Base-by-base conservation (phyloP, 2,888 invertebrate species). In the Polyommatus icarus region DNA sequence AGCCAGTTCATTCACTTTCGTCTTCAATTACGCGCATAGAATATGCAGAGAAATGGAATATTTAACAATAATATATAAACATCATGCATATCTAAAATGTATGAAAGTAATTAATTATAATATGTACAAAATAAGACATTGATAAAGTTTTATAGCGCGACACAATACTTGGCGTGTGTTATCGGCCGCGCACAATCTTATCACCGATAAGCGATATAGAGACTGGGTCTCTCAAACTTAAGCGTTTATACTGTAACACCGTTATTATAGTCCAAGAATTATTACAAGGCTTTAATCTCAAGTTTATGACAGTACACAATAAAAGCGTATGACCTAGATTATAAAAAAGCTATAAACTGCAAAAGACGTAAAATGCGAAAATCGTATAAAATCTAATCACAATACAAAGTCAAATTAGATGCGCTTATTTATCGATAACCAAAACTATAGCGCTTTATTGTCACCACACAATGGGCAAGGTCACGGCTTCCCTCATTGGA, bases 141-240 rank as follows among this genome's bases (percentile, higher is more conserved):
- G 67, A 67, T 67, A 32, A 67, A 67, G 67, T 67, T 67, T 24
- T 29, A 67, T 32, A 29, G 15, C 20, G 59, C 18, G 24, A n/a
- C n/a, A 61, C 61, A 76, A 61, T 18, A 67, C 40, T 20, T 4
- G 50, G 75, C 36, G 46, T 67, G 67, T 76, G 61, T 76, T 76
- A 61, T 76, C 76, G 76, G 36, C 67, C 61, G 67, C 67, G 67
- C 29, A 20, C 67, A 78, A 82, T 82, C 82, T 79, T 79, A 79
- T 78, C 82, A 80, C 77, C 78, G 83, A 82, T 83, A 83, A 82
- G 79, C 82, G 89, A 89, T 88, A 88, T 4, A 1, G 85, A 46
- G 76, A 76, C 84, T 73, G 76, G 29, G 88, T 76, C 76, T 84
- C 86, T 82, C 87, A 90, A 90, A 87, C 83, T 85, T 82, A 82